Evolutionary conservation across 2,888 invertebrate genomes (phyloP), one percentile per base, ranked within the genome.

Genomic region (Alloplasta piceator): DNA sequence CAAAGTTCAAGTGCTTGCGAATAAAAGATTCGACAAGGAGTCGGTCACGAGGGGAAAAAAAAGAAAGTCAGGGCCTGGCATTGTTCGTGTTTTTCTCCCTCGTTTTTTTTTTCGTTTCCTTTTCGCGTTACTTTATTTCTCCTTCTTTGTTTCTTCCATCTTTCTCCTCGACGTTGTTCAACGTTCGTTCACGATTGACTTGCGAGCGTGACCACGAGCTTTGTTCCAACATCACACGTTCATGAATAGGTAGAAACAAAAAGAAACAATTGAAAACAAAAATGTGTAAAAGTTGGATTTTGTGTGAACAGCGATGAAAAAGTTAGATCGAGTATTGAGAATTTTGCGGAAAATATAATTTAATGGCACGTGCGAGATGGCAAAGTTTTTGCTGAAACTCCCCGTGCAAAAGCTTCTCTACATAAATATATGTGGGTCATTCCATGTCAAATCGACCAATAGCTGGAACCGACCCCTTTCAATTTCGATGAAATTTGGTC

Each of bases 281-380:
- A 43, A 4, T 43, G 2, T 9, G 10, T 43, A 4, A 43, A 43
- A 6, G 43, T 43, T 12, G 14, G 9, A 36, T 43, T 14, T 3
- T 26, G 26, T 5, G 9, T n/a, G 48, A 14, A 36, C 4, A 60
- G 16, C 48, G 6, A 43, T 12, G 52, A 12, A 6, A 48, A 14
- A 66, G 41, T 66, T 67, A 39, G 39, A 66, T 60, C 74, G 48
- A 9, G 58, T 39, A 66, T 58, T 26, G 26, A 26, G 10, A 66
- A 66, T 74, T 66, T 74, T 58, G 43, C 46, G 36, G 55, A 52
- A 76, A 76, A 76, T 55, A 61, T 38, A 61, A 61, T 76, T 52
- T 55, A 12, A 41, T 1, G 9, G 61, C 16, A 76, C 68, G 63
- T 76, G 26, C 26, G 68, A 52, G 55, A 68, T 63, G 38, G 16